These are phyloP conservation scores for Lanius ludovicianus DNA, from an alignment of 2,113 vertebrate species.

Conservation along the genomic window DNA sequence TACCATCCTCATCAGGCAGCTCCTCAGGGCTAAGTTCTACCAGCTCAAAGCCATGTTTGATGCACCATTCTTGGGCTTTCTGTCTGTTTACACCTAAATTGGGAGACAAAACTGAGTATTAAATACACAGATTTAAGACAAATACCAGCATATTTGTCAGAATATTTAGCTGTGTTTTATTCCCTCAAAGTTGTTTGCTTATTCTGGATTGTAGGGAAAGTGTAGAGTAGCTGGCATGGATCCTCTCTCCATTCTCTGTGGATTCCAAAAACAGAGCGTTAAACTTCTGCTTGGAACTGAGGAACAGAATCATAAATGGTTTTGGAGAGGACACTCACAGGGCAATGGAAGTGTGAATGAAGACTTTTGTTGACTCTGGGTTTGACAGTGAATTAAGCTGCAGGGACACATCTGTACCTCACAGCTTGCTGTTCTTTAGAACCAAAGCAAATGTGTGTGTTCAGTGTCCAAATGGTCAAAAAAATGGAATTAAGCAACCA, in stretches of 20 bases:
- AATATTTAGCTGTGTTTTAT: background rate
- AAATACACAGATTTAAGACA: background rate
- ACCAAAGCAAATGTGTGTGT: background rate
- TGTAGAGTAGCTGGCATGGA: background rate
- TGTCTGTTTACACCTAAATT: conserved; percentile 86
- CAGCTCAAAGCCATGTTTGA: conserved; percentile 92
- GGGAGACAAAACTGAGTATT: background rate
- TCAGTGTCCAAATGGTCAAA: background rate
- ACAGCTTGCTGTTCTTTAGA: background rate
- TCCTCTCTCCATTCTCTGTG: background rate
- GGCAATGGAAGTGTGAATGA: background rate
- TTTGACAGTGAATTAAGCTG: background rate
- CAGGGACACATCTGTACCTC: background rate
- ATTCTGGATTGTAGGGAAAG: background rate
- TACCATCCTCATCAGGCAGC: conserved; percentile 95
- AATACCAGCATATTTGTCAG: background rate
- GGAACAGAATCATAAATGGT: background rate
- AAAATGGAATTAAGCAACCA: background rate
- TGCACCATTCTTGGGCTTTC: conserved; percentile 96
- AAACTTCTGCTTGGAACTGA: background rate
- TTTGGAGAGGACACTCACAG: background rate
- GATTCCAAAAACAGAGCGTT: background rate
- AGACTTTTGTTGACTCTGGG: background rate
- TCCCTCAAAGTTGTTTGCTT: background rate
- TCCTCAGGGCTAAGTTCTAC: conserved; percentile 93